These are phyloP conservation scores for Mormyrops attenuatus DNA, from an alignment of 2,797 vertebrate species.

Conservation along the genomic window DNA sequence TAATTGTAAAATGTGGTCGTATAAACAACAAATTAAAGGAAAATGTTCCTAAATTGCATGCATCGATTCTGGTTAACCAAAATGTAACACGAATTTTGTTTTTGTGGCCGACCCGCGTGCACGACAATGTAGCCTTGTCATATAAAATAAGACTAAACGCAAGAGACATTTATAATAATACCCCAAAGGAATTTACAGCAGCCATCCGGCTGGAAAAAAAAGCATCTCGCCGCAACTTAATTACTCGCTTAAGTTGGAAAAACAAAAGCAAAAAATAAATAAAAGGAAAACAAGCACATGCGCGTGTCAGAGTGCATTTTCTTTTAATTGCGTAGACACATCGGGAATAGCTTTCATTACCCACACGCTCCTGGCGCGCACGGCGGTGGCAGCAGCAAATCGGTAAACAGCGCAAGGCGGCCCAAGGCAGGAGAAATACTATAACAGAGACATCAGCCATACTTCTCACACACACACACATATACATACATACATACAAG, in stretches of 20 bases:
- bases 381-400: conserved; percentile 11
- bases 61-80: conserved; percentile 19
- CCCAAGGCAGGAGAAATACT: not conserved
- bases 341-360: conserved; percentile 28
- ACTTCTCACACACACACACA: not conserved
- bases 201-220: conserved; percentile 34
- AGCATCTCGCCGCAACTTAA: conserved; percentile 35
- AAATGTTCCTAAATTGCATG: not conserved
- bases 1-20: not conserved
- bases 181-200: conserved; percentile 44
- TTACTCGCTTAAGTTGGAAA: conserved; percentile 29
- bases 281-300: conserved; percentile 15
- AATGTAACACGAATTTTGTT: conserved; percentile 15
- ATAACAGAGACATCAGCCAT: not conserved
- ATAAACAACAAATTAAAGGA: conserved; percentile 1
- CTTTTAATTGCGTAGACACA: conserved; percentile 36
- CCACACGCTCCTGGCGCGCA: conserved; percentile 19
- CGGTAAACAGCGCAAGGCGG: conserved; percentile 29
- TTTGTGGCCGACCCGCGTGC: conserved; percentile 8
- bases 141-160: conserved; percentile 26
- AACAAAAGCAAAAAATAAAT: conserved; percentile 24
- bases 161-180: conserved; percentile 39
- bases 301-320: conserved; percentile 22
- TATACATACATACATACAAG: not conserved
- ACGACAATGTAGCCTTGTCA: not conserved